phyloP scores from a whole-genome alignment of 2,797 vertebrate species.

The Megaceryle alcyon region DNA sequence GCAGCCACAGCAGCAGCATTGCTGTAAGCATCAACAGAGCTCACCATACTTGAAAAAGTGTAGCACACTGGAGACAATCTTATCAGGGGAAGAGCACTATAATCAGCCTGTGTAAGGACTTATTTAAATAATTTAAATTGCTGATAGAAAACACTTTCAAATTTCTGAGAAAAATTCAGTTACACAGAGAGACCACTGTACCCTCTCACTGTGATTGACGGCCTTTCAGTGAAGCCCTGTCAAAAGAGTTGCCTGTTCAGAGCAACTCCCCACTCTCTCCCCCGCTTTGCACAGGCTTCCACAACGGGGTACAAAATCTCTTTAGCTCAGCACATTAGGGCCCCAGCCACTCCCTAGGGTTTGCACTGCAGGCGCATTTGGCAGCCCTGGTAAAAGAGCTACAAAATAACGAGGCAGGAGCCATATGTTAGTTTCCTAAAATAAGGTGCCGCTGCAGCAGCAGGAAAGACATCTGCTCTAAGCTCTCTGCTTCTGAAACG shows the following conservation, averaged over 20 bases:
- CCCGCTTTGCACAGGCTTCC: neutral
- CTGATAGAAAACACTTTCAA: constrained; percentile 54
- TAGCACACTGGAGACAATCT: constrained; percentile 23
- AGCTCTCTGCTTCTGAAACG: neutral
- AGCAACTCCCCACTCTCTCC: neutral
- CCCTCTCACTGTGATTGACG: constrained; percentile 11
- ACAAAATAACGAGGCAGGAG: constrained; percentile 11
- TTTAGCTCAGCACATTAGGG: neutral
- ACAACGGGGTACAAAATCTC: neutral
- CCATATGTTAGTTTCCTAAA: constrained; percentile 53
- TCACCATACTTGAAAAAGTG: neutral
- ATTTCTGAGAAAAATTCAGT: constrained; percentile 13
- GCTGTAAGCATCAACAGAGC: constrained; percentile 25
- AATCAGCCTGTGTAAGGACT: constrained; percentile 31
- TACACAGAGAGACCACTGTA: neutral
- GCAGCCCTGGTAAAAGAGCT: neutral
- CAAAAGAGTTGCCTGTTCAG: neutral
- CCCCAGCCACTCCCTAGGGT: neutral
- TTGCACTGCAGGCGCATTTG: constrained; percentile 3
- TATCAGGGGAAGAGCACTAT: constrained; percentile 6
- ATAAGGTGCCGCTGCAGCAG: constrained; percentile 17
- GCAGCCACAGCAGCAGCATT: neutral
- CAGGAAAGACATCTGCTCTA: constrained; percentile 11
- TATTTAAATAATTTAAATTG: constrained; percentile 59
- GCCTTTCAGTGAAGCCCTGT: neutral